Evolutionary conservation across 2,113 vertebrate genomes (phyloP), one percentile per base, ranked within the genome.

Genomic region (Alligator mississippiensis): DNA sequence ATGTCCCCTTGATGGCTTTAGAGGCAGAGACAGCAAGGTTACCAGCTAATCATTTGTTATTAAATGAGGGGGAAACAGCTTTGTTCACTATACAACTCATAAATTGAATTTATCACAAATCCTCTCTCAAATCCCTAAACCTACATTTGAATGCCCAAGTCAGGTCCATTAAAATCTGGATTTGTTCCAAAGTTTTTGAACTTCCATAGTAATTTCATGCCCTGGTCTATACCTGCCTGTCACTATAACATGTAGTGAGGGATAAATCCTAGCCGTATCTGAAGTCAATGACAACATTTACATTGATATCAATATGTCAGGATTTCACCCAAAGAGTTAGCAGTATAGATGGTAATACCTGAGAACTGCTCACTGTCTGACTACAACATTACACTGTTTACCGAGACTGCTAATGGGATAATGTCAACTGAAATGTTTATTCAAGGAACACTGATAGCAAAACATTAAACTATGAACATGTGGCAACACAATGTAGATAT

Each of bases 351-450:
- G 25, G 21, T 59, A 79, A 63, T 75, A 80, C 3, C 66, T 89
- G 93, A 74, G 82, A 80, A 59, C 5, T n/a, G 62, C 58, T 13
- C n/a, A 68, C 30, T 74, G n/a, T 11, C 76, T 57, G 72, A 5
- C 12, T 62, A 11, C 1, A 58, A 22, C 61, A 54, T 21, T 24
- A 9, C 14, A 64, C 12, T 85, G 14, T 68, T 87, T 88, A 78
- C 59, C 89, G 76, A 63, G 74, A 16, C 76, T 72, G 12, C 68
- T 47, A 38, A 80, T 28, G n/a, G 78, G 66, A 24, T 90, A n/a
- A 47, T 8, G 24, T 38, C 90, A 93, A 88, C 62, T 87, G 79
- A 82, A 82, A 79, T 3, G 47, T 88, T 94, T 89, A 55, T 82
- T 89, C 5, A 27, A 63, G 78, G 83, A 64, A 77, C 61, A 15